phyloP scores from a whole-genome alignment of 2,113 vertebrate genomes.

The Gadus macrocephalus region DNA sequence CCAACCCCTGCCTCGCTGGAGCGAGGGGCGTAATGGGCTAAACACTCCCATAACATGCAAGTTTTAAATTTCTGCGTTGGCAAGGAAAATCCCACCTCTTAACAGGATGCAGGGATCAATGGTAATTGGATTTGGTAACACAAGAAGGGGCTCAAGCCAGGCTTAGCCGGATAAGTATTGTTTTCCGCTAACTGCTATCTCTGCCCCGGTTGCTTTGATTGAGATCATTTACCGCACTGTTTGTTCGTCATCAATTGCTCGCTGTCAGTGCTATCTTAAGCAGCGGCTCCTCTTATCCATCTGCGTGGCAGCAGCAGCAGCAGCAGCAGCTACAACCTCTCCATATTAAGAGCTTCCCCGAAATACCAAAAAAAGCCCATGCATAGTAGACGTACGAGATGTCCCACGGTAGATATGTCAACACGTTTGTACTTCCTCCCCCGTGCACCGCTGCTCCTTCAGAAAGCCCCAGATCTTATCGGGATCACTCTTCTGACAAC shows the following conservation, averaged over 20 bases:
- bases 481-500: constrained; percentile 24
- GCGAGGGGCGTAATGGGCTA: constrained; percentile 59
- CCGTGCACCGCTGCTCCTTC: constrained; percentile 30
- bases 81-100: constrained; percentile 54
- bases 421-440: constrained; percentile 32
- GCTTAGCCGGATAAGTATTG: constrained; percentile 56
- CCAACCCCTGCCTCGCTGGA: constrained; percentile 33
- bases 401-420: constrained; percentile 22
- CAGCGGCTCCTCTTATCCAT: neutral
- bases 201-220: constrained; percentile 21
- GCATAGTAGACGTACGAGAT: neutral
- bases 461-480: constrained; percentile 42
- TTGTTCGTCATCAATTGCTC: constrained; percentile 19
- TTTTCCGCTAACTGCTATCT: constrained; percentile 37
- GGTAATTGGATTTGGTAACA: constrained; percentile 66
- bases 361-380: constrained; percentile 9
- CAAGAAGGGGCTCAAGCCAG: constrained; percentile 56
- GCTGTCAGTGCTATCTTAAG: constrained; percentile 24
- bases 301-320: neutral
- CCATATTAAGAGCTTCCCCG: constrained; percentile 25
- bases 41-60: constrained; percentile 52
- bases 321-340: constrained; percentile 3
- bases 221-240: constrained; percentile 24
- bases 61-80: constrained; percentile 49
- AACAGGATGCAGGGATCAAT: constrained; percentile 51